These are phyloP conservation scores for Entomobrya multifasciata DNA, from an alignment of 2,888 invertebrate species.

Conservation along the genomic window DNA sequence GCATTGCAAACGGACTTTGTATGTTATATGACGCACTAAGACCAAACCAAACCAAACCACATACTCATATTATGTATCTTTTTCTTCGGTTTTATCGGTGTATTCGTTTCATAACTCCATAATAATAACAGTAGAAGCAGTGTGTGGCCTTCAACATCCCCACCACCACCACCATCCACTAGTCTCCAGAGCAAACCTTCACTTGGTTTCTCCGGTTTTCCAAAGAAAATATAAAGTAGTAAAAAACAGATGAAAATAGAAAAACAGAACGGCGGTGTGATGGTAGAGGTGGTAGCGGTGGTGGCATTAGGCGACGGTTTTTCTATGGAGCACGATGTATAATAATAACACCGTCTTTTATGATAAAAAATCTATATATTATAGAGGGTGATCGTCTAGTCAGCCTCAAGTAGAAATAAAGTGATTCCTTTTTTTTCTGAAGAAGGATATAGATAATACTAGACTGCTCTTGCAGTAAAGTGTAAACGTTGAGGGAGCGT, in stretches of 20 bases:
- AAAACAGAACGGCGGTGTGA: not conserved
- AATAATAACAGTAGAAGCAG: no score
- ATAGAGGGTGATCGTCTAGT: slow-evolving; percentile 4
- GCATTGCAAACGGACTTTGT: not conserved
- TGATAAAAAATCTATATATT: slow-evolving; percentile 18
- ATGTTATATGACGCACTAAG: no score
- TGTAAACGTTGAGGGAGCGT: slow-evolving; percentile 15
- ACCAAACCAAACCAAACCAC: no score
- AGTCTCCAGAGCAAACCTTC: not conserved
- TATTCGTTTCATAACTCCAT: no score
- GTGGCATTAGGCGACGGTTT: not conserved
- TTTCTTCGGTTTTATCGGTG: no score
- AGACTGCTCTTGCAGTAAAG: slow-evolving; percentile 9
- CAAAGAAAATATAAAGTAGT: slow-evolving; percentile 5
- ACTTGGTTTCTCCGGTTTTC: no score
- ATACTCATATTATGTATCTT: no score
- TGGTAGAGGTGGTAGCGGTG: not conserved
- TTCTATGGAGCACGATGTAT: slow-evolving; percentile 4
- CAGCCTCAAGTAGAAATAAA: not conserved
- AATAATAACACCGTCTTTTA: no score
- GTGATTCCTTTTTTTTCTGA: not conserved
- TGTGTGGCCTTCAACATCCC: not conserved
- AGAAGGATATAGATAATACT: not conserved
- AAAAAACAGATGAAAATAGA: slow-evolving; percentile 10
- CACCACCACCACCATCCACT: not conserved